Base-by-base conservation (phyloP, 1,140 invertebrate genomes). In the Oedothorax gibbosus region DNA sequence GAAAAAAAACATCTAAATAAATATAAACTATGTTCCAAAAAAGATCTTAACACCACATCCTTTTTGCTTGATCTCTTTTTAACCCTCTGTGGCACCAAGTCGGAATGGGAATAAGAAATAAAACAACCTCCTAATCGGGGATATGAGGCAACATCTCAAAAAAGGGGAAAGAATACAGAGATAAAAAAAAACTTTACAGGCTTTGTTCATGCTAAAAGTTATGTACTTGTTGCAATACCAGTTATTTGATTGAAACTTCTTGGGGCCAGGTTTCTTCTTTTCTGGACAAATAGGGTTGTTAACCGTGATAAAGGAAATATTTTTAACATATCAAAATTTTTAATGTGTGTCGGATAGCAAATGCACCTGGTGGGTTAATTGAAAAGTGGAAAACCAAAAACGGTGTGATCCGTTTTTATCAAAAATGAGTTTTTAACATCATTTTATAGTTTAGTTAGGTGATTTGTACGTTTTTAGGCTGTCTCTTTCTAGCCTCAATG, bases 171-270 rank as follows among this genome's bases (percentile, higher is more conserved):
- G 12, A 8, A 14, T 60, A 8, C 57, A 60, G 6, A 18, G 57
- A 60, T 14, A 60, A 51, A 8, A 20, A 53, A 71, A 71, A 66
- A 66, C 1, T 5, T 35, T 35, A 35, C 50, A n/a, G 53, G 9
- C 49, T 71, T 71, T 71, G 68, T 71, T 71, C 68, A 51, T 51
- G 68, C 53, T 71, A 9, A 53, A 51, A 71, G 18, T 49, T 71
- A 53, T 51, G 50, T 50, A 35, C 35, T 35, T 35, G 57, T 60
- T n/a, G 49, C 12, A 14, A 71, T 68, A 53, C 53, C 68, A 15
- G 68, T 51, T 71, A 51, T 53, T 71, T 5, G 50, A 20, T n/a
- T 71, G 68, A 51, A 60, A 35, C 35, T 60, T n/a, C 49, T 18
- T 53, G 49, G n/a, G 12, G 15, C 12, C 2, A 18, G 14, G n/a